A percentile compares a stretch with the other conserved stretches of the same genome.
phyloP scores from a whole-genome alignment of 2,113 vertebrate species.

The Chloebia gouldiae region DNA sequence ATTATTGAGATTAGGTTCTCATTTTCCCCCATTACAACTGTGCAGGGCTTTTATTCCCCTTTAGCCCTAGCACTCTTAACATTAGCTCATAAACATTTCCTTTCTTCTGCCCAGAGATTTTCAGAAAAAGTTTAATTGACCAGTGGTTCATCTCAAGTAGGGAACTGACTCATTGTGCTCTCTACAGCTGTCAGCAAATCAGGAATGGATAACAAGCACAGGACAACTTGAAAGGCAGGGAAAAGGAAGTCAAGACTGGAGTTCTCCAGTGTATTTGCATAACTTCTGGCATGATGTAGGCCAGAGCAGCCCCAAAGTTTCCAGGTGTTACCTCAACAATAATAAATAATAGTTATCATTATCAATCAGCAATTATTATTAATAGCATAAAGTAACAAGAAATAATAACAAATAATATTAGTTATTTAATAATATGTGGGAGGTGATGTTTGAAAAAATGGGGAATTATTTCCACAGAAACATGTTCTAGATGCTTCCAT shows the following conservation, averaged over 20 bases:
- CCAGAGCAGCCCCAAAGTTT: background rate
- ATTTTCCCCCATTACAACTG: background rate
- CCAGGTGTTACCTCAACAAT: background rate
- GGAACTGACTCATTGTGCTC: background rate
- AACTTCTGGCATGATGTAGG: background rate
- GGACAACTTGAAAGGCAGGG: background rate
- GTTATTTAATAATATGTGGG: background rate
- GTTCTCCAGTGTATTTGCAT: background rate
- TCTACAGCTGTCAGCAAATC: background rate
- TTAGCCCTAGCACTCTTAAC: background rate
- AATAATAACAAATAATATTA: background rate
- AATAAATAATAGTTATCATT: background rate
- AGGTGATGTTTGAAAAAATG: background rate
- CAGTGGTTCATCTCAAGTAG: background rate
- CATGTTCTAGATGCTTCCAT: background rate
- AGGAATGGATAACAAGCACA: background rate
- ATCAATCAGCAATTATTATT: background rate
- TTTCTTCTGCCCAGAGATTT: slow-evolving; percentile 19
- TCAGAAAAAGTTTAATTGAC: background rate
- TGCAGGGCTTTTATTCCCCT: slow-evolving; percentile 4
- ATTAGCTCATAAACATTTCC: slow-evolving; percentile 31
- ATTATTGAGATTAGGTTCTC: slow-evolving; percentile 16
- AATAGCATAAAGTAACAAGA: background rate
- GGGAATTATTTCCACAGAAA: background rate
- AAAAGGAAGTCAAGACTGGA: background rate